A percentile compares a stretch with the other conserved stretches of the same genome.
These are phyloP conservation scores for Carcinoscorpius rotundicauda DNA, from an alignment of 1,140 invertebrate species.

Conservation along the genomic window DNA sequence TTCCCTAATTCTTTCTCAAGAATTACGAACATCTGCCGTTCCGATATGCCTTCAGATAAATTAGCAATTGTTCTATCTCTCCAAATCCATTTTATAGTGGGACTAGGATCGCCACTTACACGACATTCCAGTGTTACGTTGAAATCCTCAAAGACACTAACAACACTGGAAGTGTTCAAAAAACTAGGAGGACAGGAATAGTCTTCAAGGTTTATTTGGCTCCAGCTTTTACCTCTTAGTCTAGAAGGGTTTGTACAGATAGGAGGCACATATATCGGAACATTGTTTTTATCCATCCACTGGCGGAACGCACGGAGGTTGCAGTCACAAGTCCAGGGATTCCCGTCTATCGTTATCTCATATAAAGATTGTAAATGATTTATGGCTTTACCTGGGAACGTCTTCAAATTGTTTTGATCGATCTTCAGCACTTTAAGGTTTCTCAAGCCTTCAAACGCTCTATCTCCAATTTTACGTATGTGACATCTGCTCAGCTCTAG, in stretches of 20 bases:
- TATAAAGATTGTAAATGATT: slow-evolving; percentile 54
- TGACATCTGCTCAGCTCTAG: slow-evolving; percentile 69
- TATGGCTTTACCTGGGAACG: slow-evolving; percentile 54
- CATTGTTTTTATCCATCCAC: slow-evolving; percentile 69
- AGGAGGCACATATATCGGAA: slow-evolving; percentile 56
- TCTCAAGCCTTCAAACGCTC: slow-evolving; percentile 65
- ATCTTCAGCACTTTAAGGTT: slow-evolving; percentile 70
- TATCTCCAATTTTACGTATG: slow-evolving; percentile 57
- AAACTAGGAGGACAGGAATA: slow-evolving; percentile 79
- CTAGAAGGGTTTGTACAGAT: slow-evolving; percentile 50
- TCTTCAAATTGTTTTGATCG: slow-evolving; percentile 62
- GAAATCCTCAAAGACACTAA: slow-evolving; percentile 61
- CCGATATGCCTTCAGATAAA: slow-evolving; percentile 50
- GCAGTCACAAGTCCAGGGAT: slow-evolving; percentile 85
- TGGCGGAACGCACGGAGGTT: slow-evolving; percentile 64
- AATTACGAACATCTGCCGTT: slow-evolving; percentile 64
- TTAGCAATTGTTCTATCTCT: slow-evolving; percentile 64
- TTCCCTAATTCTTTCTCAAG: slow-evolving; percentile 52
- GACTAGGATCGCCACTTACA: slow-evolving; percentile 61
- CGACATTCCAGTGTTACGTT: slow-evolving; percentile 74
- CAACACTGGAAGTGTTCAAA: slow-evolving; percentile 50
- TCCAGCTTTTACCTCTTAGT: slow-evolving; percentile 24
- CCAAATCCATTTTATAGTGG: slow-evolving; percentile 73
- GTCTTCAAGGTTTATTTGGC: slow-evolving; percentile 59
- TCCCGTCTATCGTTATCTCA: slow-evolving; percentile 60